Evolutionary conservation across 2,888 invertebrate species (phyloP).

Genomic region (Oeneis ivallda): DNA sequence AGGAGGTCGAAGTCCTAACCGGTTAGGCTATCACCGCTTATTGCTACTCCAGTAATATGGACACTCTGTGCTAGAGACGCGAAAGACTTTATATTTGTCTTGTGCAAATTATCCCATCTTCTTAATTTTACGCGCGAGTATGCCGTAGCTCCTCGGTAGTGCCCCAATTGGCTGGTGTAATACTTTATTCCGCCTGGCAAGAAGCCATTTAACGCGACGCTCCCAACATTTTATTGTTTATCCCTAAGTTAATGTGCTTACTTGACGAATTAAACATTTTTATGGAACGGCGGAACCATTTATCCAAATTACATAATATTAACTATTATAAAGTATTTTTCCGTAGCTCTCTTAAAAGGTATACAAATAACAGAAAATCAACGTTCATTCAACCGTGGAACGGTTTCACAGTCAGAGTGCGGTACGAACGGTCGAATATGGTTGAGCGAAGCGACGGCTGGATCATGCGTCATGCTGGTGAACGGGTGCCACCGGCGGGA

Average conservation of each 20-base stretch:
- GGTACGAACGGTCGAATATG: too few relatives aligned
- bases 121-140: conserved; percentile 8
- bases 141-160: conserved; percentile 1
- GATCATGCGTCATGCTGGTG: too few relatives aligned
- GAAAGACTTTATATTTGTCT: not conserved
- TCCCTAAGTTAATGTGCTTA: conserved; percentile 1
- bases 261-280: conserved; percentile 4
- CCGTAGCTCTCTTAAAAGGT: too few relatives aligned
- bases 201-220: conserved; percentile 24
- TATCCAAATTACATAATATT: not conserved
- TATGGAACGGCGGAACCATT: not conserved
- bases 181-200: conserved; percentile 24
- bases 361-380: too few relatives aligned
- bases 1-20: too few relatives aligned
- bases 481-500: too few relatives aligned
- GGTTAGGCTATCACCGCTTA: too few relatives aligned
- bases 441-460: too few relatives aligned
- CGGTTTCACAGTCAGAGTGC: too few relatives aligned
- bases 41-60: too few relatives aligned
- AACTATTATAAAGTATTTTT: too few relatives aligned
- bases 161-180: conserved; percentile 18
- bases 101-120: conserved; percentile 7
- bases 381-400: too few relatives aligned
- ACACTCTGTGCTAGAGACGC: not conserved
- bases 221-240: conserved; percentile 14